These are phyloP conservation scores for Agrilus cyanescens DNA, from an alignment of 2,888 invertebrate species.

Conservation along the genomic window DNA sequence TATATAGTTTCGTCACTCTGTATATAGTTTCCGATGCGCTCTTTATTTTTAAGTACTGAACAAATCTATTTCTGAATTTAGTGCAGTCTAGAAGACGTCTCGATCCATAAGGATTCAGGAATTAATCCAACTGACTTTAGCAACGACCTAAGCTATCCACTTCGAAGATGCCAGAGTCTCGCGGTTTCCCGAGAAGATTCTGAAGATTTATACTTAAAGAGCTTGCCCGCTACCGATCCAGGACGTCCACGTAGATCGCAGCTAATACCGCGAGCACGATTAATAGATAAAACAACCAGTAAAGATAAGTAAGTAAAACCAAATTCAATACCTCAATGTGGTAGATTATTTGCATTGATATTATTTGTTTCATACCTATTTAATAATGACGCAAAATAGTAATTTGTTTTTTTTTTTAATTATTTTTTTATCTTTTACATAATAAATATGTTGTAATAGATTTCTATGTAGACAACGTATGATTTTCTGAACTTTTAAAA, in stretches of 20 bases:
- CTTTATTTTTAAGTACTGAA: background rate
- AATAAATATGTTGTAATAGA: too few species aligned
- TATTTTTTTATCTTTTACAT: too few species aligned
- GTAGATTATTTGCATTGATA: too few species aligned
- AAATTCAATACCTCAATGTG: too few species aligned
- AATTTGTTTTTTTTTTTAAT: too few species aligned
- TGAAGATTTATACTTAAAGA: conserved; percentile 38
- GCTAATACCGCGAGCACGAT: conserved; percentile 67
- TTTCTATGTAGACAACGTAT: too few species aligned
- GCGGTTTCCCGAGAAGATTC: conserved; percentile 64
- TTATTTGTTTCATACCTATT: too few species aligned
- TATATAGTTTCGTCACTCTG: too few species aligned
- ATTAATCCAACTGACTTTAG: conserved; percentile 3
- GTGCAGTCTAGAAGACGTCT: conserved; percentile 33
- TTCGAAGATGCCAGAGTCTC: conserved; percentile 58
- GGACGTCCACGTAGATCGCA: conserved; percentile 54
- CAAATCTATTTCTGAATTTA: conserved; percentile 12
- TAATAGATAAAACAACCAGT: conserved; percentile 63
- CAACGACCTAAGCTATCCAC: conserved; percentile 23
- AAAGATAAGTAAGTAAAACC: conserved; percentile 50
- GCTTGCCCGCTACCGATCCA: conserved; percentile 52
- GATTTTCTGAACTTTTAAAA: too few species aligned
- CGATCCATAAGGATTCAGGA: conserved; percentile 25
- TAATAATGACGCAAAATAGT: too few species aligned
- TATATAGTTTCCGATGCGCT: too few species aligned